These are phyloP conservation scores for Bombus impatiens DNA, from an alignment of 1,140 invertebrate species.

Conservation along the genomic window DNA sequence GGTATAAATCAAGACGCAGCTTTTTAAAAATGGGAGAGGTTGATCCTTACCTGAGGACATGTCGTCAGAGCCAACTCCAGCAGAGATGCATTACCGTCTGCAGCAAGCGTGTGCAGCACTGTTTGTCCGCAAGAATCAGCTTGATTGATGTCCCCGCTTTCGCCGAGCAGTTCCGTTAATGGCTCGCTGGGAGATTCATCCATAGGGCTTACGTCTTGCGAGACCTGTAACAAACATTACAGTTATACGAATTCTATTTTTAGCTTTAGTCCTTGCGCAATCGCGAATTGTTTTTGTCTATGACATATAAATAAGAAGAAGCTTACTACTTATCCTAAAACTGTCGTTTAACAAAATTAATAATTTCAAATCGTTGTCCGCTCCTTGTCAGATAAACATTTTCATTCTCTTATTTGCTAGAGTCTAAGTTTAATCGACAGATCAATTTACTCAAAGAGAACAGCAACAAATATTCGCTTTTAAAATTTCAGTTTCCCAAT, in stretches of 20 bases:
- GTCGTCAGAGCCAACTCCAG: slow-evolving; percentile 85
- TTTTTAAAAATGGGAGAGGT: not conserved
- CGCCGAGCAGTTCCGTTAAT: slow-evolving; percentile 79
- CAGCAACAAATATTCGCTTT: not conserved
- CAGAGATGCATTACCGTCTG: slow-evolving; percentile 87
- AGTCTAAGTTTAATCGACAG: not conserved
- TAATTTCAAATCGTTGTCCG: not conserved
- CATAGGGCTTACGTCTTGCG: slow-evolving; percentile 79
- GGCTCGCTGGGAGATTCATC: slow-evolving; percentile 80
- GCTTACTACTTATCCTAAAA: not conserved
- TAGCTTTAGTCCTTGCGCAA: no score
- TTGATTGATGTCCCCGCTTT: slow-evolving; percentile 80
- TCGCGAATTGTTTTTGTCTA: no score
- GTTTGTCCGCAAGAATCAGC: slow-evolving; percentile 87
- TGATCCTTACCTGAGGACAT: slow-evolving; percentile 80
- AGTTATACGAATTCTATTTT: slow-evolving; percentile 3
- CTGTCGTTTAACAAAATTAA: not conserved
- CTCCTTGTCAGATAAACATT: no score
- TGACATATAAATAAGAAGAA: not conserved
- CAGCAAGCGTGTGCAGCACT: slow-evolving; percentile 88
- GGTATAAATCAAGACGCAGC: not conserved
- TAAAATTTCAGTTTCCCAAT: not conserved
- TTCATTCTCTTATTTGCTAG: not conserved
- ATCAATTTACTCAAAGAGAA: not conserved
- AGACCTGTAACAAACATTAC: slow-evolving; percentile 68